phyloP scores from a whole-genome alignment of 2,888 invertebrate genomes.

The Taenaris catops region DNA sequence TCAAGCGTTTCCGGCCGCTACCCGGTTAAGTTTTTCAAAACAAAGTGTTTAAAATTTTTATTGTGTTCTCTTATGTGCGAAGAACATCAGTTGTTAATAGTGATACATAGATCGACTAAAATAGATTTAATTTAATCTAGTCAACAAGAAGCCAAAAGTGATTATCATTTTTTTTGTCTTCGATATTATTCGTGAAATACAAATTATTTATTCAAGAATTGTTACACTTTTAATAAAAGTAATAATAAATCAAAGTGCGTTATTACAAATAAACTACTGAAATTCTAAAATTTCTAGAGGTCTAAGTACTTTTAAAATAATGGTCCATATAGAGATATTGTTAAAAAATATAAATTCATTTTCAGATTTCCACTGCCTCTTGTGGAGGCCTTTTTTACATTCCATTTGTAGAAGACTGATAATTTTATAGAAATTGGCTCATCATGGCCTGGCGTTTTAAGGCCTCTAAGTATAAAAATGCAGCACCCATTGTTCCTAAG shows the following conservation, averaged over 20 bases:
- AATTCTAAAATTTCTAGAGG: too few relatives aligned
- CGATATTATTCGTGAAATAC: too few relatives aligned
- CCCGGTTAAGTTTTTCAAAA: slow-evolving; percentile 71
- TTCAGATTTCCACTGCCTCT: slow-evolving; percentile 39
- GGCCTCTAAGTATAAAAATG: slow-evolving; percentile 99
- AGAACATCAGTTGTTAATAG: too few relatives aligned
- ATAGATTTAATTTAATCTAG: too few relatives aligned
- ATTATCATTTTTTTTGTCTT: too few relatives aligned
- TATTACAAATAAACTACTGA: background rate
- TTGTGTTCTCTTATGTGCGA: too few relatives aligned
- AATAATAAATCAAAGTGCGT: slow-evolving; percentile 3
- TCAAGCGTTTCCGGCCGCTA: slow-evolving; percentile 56
- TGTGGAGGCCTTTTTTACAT: slow-evolving; percentile 44
- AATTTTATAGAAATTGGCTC: slow-evolving; percentile 51
- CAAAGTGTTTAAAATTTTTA: slow-evolving; percentile 38
- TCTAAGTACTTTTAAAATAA: too few relatives aligned
- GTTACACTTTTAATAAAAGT: slow-evolving; percentile 3
- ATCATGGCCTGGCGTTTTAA: slow-evolving; percentile 97
- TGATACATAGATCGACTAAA: too few relatives aligned
- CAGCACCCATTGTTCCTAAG: slow-evolving; percentile 96
- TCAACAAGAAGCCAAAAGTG: too few relatives aligned
- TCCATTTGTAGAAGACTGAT: slow-evolving; percentile 70
- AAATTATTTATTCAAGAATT: slow-evolving; percentile 10
- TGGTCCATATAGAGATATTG: too few relatives aligned
- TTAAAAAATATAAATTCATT: slow-evolving; percentile 24